Base-by-base conservation (phyloP, 2,888 invertebrate genomes). In the Euzophera pinguis region DNA sequence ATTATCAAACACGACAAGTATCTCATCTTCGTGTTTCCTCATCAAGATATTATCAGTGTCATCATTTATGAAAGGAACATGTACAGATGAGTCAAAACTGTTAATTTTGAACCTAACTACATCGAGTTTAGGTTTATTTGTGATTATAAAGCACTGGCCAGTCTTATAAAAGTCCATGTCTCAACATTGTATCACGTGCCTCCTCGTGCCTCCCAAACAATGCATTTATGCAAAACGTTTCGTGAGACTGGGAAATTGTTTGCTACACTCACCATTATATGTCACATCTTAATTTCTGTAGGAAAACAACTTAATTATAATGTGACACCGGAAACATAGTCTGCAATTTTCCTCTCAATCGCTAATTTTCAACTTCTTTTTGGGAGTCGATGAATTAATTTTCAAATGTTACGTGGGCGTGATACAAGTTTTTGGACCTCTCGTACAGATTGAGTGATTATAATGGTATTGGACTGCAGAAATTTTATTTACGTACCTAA, bases 231-330 rank as follows among this genome's bases (percentile, higher is more conserved):
- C 69, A 71, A 74, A 79, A 67, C 65, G 55, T 63, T 65, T 64
- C 76, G 77, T 80, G 78, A 53, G 81, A 78, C 73, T 81, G 79
- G 70, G 81, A 80, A 78, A 53, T 22, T 17, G 41, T 50, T n/a
- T 50, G 17, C 55, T 61, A 52, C 57, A 53, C 43, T 35, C 17
- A 43, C 43, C 9, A 35, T 51, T 51, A 42, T 5, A 29, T 13
- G 16, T 39, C 8, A 32, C 29, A 16, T 39, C 27, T 37, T 29
- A 14, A 29, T 39, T 13, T 27, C 29, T 14, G 9, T 29, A 7
- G 8, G 27, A 29, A 7, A 27, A 27, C 3, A 48, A 14, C 27
- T 38, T 48, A 3, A 12, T 37, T 3, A 16, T 14, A 9, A 22
- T 22, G 22, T 22, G 22, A 22, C 22, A 22, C 22, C 22, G 22